These are phyloP conservation scores for Narcine bancroftii DNA, from an alignment of 2,113 vertebrate species.

Conservation along the genomic window DNA sequence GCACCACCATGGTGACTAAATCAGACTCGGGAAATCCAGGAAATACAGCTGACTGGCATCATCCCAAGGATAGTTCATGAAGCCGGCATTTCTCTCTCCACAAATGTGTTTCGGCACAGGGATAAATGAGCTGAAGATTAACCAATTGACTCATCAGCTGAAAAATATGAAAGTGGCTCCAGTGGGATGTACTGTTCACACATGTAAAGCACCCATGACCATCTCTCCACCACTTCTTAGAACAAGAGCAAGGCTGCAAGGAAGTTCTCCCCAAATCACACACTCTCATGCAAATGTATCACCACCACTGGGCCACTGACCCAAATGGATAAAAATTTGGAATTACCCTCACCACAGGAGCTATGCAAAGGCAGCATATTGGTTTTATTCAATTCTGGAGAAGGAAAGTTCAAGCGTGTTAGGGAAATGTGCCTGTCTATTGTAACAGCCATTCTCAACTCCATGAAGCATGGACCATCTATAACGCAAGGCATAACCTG, in stretches of 20 bases:
- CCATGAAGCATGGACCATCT: too few relatives aligned
- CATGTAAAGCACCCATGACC: neutral
- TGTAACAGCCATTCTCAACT: too few relatives aligned
- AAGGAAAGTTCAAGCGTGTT: too few relatives aligned
- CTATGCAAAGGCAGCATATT: too few relatives aligned
- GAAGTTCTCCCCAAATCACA: neutral
- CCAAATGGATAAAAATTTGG: neutral
- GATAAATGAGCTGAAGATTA: neutral
- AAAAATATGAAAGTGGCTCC: neutral
- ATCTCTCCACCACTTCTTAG: neutral
- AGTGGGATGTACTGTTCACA: too few relatives aligned
- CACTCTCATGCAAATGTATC: neutral
- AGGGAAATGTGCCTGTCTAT: too few relatives aligned
- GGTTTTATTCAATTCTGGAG: too few relatives aligned
- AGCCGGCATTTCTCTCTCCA: neutral
- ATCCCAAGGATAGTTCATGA: neutral
- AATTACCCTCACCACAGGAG: neutral
- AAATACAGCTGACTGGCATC: neutral
- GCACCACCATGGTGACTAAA: neutral
- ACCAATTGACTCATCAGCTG: neutral
- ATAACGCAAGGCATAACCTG: too few relatives aligned
- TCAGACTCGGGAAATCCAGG: neutral
- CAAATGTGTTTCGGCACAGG: neutral
- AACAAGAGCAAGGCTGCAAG: neutral
- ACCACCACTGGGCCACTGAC: neutral